phyloP scores from a whole-genome alignment of 2,888 invertebrate species.

The Cephus pulcher region DNA sequence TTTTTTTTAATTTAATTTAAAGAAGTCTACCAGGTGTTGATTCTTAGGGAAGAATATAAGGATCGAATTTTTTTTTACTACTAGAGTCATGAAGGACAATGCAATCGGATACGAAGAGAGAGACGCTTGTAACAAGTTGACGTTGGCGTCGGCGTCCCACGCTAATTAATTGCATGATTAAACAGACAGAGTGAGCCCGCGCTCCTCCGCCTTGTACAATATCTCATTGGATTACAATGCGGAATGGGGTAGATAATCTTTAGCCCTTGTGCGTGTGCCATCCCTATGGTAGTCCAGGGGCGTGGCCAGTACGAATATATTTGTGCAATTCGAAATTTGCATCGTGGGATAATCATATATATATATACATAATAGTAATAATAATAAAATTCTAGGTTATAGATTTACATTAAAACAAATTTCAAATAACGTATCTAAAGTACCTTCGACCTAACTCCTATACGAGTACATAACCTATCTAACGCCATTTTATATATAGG shows the following conservation, averaged over 20 bases:
- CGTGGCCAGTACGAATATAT: conserved; percentile 1
- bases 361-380: background rate
- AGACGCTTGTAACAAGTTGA: background rate
- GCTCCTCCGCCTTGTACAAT: conserved; percentile 29
- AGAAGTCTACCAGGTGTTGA: background rate
- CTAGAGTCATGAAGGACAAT: background rate
- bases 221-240: conserved; percentile 41
- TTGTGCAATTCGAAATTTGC: background rate
- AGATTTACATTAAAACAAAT: background rate
- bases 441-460: background rate
- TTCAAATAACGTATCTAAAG: background rate
- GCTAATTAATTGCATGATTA: conserved; percentile 23
- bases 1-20: too few relatives aligned
- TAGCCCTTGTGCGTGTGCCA: conserved; percentile 30
- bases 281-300: conserved; percentile 4
- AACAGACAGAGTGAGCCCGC: conserved; percentile 20
- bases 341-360: background rate
- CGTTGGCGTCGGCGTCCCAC: conserved; percentile 9
- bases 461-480: background rate
- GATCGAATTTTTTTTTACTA: background rate
- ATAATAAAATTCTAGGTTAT: background rate
- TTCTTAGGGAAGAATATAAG: background rate
- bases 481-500: background rate
- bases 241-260: conserved; percentile 43
- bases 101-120: background rate